Percentiles rank a stretch among this genome's conserved stretches.
phyloP scores from a whole-genome alignment of 2,797 vertebrate genomes.

The Buphagus erythrorhynchus region DNA sequence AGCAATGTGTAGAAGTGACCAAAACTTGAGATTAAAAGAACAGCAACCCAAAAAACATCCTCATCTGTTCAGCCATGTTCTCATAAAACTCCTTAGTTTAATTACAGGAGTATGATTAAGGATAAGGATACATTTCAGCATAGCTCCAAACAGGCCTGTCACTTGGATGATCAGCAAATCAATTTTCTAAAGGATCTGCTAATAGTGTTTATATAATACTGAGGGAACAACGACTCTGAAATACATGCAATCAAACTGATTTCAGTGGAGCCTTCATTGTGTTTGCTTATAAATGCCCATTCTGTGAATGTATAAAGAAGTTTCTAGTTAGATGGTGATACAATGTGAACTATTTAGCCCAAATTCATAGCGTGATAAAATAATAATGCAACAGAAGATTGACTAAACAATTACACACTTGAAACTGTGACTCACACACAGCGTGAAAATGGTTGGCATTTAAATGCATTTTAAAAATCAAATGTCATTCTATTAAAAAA shows the following conservation, averaged over 20 bases:
- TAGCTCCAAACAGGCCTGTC: neutral
- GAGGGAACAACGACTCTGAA: neutral
- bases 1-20: accelerated
- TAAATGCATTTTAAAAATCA: constrained; percentile 39
- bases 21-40: neutral
- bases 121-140: neutral
- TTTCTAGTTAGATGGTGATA: neutral
- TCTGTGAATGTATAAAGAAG: neutral
- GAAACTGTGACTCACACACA: constrained; percentile 47
- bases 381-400: constrained; percentile 34
- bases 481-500: constrained; percentile 16
- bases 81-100: neutral
- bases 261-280: neutral
- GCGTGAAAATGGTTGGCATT: constrained; percentile 45
- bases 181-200: constrained; percentile 2
- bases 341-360: neutral
- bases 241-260: neutral
- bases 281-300: neutral
- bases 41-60: neutral
- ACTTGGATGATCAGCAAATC: neutral
- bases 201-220: neutral
- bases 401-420: constrained; percentile 52
- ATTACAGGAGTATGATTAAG: neutral
- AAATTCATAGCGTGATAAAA: neutral
- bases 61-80: neutral